Percentiles rank a stretch among this genome's conserved stretches.
These are phyloP conservation scores for Eulacestoma nigropectus DNA, from an alignment of 2,113 vertebrate genomes.

Conservation along the genomic window DNA sequence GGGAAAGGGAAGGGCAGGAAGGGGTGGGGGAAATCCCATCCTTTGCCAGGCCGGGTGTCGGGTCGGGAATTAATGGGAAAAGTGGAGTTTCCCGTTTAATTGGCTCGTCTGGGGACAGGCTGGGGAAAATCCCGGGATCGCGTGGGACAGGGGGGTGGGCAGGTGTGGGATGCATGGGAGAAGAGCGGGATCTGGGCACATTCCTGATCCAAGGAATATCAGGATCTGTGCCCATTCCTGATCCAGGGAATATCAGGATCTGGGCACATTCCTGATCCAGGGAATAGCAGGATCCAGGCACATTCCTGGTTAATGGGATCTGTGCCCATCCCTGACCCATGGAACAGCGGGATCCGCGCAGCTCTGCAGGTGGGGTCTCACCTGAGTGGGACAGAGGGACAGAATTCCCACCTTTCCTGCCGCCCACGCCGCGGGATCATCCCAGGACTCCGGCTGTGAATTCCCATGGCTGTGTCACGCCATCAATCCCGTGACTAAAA, in stretches of 20 bases:
- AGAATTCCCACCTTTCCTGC: neutral
- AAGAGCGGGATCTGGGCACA: accelerated
- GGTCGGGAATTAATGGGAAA: neutral
- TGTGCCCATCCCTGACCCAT: no score
- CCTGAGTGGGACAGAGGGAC: accelerated
- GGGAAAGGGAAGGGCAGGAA: neutral
- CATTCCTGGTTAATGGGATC: no score
- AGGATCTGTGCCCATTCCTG: neutral
- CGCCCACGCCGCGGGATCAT: accelerated
- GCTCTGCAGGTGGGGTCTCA: neutral
- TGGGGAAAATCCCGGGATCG: neutral
- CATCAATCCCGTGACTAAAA: neutral
- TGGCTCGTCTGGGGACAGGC: neutral
- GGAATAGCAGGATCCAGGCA: accelerated
- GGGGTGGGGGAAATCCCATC: neutral
- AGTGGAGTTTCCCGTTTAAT: neutral
- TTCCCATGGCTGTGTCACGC: neutral
- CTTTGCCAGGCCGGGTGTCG: neutral
- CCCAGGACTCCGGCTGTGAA: neutral
- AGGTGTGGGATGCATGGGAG: no score
- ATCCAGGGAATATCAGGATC: accelerated
- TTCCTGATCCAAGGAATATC: no score
- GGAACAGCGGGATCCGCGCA: accelerated
- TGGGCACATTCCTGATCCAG: neutral
- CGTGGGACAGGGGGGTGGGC: no score